These are phyloP conservation scores for Rhagonycha lutea DNA, from an alignment of 2,888 invertebrate species.

Conservation along the genomic window DNA sequence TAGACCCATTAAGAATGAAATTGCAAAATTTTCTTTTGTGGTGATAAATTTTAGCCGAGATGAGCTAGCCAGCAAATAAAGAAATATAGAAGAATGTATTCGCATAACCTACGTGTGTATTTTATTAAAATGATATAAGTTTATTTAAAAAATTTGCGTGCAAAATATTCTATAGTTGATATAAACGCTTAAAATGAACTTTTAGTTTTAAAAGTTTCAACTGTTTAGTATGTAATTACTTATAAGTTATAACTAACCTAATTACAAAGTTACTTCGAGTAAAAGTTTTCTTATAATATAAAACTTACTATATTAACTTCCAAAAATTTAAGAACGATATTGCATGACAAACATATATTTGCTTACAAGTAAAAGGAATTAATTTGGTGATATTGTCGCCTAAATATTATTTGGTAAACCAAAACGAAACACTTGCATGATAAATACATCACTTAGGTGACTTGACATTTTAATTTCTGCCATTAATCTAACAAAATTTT, in stretches of 20 bases:
- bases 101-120: constrained; percentile 7
- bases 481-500: background rate
- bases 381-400: constrained; percentile 17
- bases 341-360: background rate
- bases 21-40: constrained; percentile 29
- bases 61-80: constrained; percentile 7
- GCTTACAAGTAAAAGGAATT: background rate
- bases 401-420: constrained; percentile 5
- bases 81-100: constrained; percentile 9
- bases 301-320: background rate
- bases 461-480: background rate
- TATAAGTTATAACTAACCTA: background rate
- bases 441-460: constrained; percentile 12
- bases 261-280: background rate
- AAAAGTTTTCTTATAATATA: background rate
- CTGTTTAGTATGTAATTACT: background rate
- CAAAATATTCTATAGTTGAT: background rate
- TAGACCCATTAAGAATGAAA: constrained; percentile 31
- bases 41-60: constrained; percentile 32
- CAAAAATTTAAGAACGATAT: background rate
- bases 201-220: background rate
- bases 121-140: constrained; percentile 4
- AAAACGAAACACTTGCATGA: constrained; percentile 7
- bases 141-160: background rate
- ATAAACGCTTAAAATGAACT: background rate